phyloP scores from a whole-genome alignment of 2,113 vertebrate species.

The Orientallactaga bullata region DNA sequence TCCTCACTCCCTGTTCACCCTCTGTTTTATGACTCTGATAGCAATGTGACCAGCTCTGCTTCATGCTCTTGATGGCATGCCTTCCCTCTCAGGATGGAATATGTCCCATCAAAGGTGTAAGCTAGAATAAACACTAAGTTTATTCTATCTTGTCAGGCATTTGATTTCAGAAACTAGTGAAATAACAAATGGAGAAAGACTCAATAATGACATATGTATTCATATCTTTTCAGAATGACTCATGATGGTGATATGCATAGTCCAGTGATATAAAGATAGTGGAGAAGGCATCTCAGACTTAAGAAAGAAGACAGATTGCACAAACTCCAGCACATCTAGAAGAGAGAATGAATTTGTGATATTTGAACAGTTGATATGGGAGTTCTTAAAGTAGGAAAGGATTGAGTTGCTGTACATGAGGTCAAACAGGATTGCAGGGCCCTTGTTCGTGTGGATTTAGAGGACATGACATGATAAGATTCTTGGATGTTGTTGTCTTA shows the following conservation, averaged over 20 bases:
- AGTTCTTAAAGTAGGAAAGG: neutral
- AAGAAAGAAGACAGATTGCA: neutral
- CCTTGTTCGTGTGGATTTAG: no score
- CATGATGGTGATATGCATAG: neutral
- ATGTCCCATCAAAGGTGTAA: no score
- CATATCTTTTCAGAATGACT: neutral
- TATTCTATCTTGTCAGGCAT: no score
- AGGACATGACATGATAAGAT: neutral
- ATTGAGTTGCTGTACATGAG: neutral
- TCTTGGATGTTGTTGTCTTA: neutral
- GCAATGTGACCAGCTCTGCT: no score
- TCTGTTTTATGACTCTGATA: no score
- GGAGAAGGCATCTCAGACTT: neutral
- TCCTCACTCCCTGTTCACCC: no score
- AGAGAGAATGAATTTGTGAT: neutral
- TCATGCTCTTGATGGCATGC: no score
- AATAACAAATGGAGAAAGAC: neutral
- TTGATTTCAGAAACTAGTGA: neutral
- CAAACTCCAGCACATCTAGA: neutral
- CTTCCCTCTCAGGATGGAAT: no score
- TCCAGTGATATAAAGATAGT: neutral
- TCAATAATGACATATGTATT: no score
- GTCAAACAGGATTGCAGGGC: rapidly evolving
- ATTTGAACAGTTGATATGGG: neutral
- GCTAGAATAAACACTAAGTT: no score